Evolutionary conservation across 1,140 invertebrate species (phyloP).

Genomic region (Archivesica marissinica): DNA sequence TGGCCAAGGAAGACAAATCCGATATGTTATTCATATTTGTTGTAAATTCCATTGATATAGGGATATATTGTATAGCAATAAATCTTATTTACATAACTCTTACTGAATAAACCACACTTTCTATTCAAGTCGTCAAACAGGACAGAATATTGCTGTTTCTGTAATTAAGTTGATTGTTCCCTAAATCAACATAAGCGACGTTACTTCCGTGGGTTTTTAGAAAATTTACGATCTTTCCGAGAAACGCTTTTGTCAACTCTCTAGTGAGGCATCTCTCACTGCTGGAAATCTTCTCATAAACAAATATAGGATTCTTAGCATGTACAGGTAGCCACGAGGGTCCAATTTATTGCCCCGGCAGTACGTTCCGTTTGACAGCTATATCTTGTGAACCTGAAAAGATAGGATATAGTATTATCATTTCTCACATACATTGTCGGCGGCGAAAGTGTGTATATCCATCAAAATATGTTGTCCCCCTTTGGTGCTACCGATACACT

Average conservation of each 20-base stretch:
- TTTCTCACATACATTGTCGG: neutral
- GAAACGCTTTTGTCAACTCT: neutral
- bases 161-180: neutral
- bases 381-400: conserved; percentile 4
- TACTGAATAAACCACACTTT: too few relatives aligned
- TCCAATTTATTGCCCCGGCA: conserved; percentile 7
- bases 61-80: too few relatives aligned
- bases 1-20: neutral
- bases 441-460: neutral
- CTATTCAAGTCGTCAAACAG: too few relatives aligned
- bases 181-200: neutral
- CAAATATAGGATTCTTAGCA: conserved; percentile 23
- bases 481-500: neutral
- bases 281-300: conserved; percentile 14
- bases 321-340: conserved; percentile 2
- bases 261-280: conserved; percentile 14
- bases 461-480: neutral
- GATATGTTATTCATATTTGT: neutral
- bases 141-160: too few relatives aligned
- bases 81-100: too few relatives aligned
- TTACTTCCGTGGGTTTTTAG: neutral
- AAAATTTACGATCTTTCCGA: neutral
- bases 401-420: neutral
- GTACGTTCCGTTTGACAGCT: neutral
- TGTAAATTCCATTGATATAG: neutral